These are phyloP conservation scores for Thera obeliscata DNA, from an alignment of 2,888 invertebrate genomes.

Conservation along the genomic window DNA sequence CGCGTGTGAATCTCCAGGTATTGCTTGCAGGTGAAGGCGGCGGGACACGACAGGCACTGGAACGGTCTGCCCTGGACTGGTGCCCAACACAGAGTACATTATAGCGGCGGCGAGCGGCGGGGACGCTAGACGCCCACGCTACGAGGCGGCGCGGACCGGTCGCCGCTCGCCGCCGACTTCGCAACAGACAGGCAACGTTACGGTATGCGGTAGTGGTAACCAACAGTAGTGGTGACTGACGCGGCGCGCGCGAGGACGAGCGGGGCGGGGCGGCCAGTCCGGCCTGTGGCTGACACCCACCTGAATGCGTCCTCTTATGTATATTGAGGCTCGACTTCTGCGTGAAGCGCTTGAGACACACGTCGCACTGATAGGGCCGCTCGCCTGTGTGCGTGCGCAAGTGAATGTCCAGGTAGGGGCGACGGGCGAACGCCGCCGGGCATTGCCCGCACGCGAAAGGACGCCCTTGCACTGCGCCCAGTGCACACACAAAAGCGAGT, in stretches of 20 bases:
- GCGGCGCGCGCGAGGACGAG: constrained; percentile 52
- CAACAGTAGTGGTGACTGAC: constrained; percentile 47
- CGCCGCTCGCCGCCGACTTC: constrained; percentile 74
- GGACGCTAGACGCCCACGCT: constrained; percentile 78
- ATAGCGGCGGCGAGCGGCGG: constrained; percentile 78
- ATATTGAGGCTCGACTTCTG: constrained; percentile 93
- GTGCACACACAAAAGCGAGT: constrained; percentile 85
- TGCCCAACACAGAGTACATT: constrained; percentile 80
- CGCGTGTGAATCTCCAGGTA: constrained; percentile 86
- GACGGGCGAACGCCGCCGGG: constrained; percentile 80
- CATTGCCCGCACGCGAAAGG: constrained; percentile 78
- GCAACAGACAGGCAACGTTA: constrained; percentile 57
- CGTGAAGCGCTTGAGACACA: constrained; percentile 91
- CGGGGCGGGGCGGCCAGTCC: constrained; percentile 75
- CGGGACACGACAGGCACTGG: constrained; percentile 85
- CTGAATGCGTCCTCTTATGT: constrained; percentile 91
- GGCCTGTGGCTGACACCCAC: constrained; percentile 82
- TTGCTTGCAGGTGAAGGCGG: constrained; percentile 85
- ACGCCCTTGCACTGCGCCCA: constrained; percentile 82
- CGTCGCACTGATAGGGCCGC: constrained; percentile 88
- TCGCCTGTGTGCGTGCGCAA: constrained; percentile 85
- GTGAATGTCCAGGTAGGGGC: constrained; percentile 82
- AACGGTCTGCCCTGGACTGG: constrained; percentile 85
- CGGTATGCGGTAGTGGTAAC: background rate
- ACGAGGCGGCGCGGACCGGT: constrained; percentile 80